A percentile compares a stretch with the other conserved stretches of the same genome.
phyloP scores from a whole-genome alignment of 2,797 vertebrate genomes.

The Pseudotriccus pelzelni region DNA sequence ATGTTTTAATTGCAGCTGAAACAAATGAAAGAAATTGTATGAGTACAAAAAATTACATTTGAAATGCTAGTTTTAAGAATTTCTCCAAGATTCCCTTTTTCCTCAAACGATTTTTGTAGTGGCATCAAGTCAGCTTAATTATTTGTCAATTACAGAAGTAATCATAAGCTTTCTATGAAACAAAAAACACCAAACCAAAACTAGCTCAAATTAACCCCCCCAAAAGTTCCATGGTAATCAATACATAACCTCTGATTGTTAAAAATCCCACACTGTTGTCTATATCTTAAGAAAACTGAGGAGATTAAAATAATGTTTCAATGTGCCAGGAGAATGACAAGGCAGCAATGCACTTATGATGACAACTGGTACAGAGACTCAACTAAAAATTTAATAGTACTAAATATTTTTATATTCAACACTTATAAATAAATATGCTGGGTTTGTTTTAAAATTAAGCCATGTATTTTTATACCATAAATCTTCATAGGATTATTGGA shows the following conservation, averaged over 20 bases:
- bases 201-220: neutral
- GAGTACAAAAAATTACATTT: neutral
- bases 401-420: neutral
- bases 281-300: neutral
- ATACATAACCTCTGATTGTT: neutral
- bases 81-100: neutral
- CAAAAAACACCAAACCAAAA: neutral
- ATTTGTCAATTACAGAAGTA: neutral
- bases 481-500: neutral
- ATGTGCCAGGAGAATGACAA: neutral
- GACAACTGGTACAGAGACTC: neutral
- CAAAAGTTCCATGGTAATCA: neutral
- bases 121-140: neutral
- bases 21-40: neutral
- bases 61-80: neutral
- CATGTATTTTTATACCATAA: neutral
- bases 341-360: neutral
- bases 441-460: neutral
- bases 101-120: neutral
- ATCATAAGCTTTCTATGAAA: neutral
- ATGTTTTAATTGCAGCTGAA: conserved; percentile 87
- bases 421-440: neutral
- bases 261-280: neutral
- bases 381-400: neutral
- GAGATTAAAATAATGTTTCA: neutral